A percentile compares a stretch with the other conserved stretches of the same genome.
Conservation (phyloP, 2,888 invertebrate species). For the Chrysolina haemoptera region DNA sequence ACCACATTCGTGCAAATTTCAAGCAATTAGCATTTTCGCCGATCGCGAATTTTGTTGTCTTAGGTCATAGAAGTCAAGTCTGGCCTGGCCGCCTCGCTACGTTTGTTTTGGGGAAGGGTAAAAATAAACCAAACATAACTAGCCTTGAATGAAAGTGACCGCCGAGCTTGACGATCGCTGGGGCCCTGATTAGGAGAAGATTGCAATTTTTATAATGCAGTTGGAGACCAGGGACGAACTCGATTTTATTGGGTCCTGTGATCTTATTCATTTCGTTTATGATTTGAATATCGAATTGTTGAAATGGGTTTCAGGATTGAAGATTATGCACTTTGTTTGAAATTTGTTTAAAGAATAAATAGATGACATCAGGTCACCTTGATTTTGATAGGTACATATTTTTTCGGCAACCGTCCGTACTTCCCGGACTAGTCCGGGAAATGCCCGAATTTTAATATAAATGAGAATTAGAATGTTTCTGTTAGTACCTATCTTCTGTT, state of each 20-base stretch:
- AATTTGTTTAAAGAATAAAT: too few species aligned
- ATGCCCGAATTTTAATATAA: too few species aligned
- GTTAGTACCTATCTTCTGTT: too few species aligned
- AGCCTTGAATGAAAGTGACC: conserved; percentile 68
- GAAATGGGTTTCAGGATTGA: too few species aligned
- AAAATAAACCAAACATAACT: conserved; percentile 65
- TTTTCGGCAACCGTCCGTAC: too few species aligned
- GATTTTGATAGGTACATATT: too few species aligned
- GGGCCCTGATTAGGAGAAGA: conserved; percentile 60
- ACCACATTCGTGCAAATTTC: conserved; percentile 35
- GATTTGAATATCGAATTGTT: too few species aligned
- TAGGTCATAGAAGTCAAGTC: conserved; percentile 63
- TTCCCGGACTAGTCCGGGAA: too few species aligned
- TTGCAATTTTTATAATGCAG: conserved; percentile 32
- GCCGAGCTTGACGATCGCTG: conserved; percentile 52
- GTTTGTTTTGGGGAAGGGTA: conserved; percentile 61
- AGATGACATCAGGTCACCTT: too few species aligned
- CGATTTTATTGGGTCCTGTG: not conserved
- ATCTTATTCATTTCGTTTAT: too few species aligned
- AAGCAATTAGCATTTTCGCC: conserved; percentile 57
- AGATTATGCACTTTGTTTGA: too few species aligned
- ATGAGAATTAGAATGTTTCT: too few species aligned
- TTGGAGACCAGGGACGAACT: conserved; percentile 7
- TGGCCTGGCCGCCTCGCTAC: conserved; percentile 38
- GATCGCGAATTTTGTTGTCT: conserved; percentile 59